phyloP scores from a whole-genome alignment of 2,888 invertebrate species.

The Meiosimyza platycephala region DNA sequence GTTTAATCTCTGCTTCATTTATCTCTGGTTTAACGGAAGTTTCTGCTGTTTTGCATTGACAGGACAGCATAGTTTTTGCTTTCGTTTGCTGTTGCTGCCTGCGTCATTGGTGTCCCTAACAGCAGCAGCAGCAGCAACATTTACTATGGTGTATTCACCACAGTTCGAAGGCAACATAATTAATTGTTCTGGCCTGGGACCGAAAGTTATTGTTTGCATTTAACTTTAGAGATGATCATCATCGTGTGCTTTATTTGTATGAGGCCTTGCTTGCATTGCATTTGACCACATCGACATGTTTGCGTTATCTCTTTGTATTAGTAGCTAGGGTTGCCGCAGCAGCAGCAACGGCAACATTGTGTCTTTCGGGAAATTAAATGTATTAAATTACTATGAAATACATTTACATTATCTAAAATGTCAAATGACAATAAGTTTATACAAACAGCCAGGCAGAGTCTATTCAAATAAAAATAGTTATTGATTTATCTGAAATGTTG shows the following conservation, averaged over 20 bases:
- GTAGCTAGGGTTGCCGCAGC: not conserved
- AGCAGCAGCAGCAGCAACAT: not conserved
- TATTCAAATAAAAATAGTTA: no score
- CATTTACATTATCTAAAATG: not conserved
- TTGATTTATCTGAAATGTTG: no score
- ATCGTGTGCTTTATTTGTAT: not conserved
- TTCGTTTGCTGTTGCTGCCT: constrained; percentile 14
- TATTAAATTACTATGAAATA: not conserved
- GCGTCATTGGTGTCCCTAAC: not conserved
- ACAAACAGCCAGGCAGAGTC: no score
- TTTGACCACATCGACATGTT: not conserved
- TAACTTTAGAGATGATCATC: constrained; percentile 13
- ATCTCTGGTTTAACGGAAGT: constrained; percentile 9
- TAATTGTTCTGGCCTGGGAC: constrained; percentile 27
- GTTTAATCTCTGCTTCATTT: constrained; percentile 12
- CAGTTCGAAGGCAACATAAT: constrained; percentile 17
- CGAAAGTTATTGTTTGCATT: constrained; percentile 24
- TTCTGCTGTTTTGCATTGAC: constrained; percentile 18
- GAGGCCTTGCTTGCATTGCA: not conserved
- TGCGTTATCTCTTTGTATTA: not conserved
- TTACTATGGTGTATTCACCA: not conserved
- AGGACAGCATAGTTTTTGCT: constrained; percentile 13
- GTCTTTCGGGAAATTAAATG: not conserved
- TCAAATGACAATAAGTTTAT: no score
- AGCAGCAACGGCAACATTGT: not conserved